These are phyloP conservation scores for Periophthalmodon schlosseri DNA, from an alignment of 2,113 vertebrate genomes.

Conservation along the genomic window DNA sequence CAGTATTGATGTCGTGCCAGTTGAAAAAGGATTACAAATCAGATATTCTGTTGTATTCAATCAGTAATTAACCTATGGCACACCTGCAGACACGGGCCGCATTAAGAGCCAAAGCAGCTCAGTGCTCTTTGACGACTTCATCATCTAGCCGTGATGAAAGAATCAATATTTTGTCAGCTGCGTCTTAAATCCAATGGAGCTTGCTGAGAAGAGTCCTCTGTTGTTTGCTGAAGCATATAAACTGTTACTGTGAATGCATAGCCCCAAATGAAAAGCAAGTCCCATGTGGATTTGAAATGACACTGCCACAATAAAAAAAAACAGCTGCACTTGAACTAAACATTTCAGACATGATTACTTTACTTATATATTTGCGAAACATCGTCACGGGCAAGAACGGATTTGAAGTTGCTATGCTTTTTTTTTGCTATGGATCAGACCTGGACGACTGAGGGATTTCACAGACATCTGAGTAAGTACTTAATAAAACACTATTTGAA, in stretches of 20 bases:
- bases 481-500: conserved; percentile 2
- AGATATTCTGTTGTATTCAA: conserved; percentile 20
- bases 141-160: background rate
- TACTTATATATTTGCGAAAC: background rate
- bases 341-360: conserved; percentile 14
- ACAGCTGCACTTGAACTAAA: conserved; percentile 21
- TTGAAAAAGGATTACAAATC: background rate
- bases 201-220: background rate
- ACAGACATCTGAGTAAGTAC: background rate
- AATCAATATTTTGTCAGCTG: conserved; percentile 33
- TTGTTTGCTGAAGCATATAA: conserved; percentile 34
- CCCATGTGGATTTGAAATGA: conserved; percentile 30
- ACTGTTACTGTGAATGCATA: conserved; percentile 7
- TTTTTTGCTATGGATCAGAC: background rate
- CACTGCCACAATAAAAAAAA: conserved; percentile 16
- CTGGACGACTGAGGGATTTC: too few species aligned
- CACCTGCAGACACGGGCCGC: conserved; percentile 33
- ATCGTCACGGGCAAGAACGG: too few species aligned
- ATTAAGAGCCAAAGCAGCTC: background rate
- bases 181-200: conserved; percentile 7
- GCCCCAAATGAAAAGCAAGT: conserved; percentile 31
- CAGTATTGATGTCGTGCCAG: conserved; percentile 19
- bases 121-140: conserved; percentile 25
- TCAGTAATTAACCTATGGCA: conserved; percentile 32
- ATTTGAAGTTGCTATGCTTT: too few species aligned